phyloP scores from a whole-genome alignment of 2,113 vertebrate genomes.

The Dromiciops gliroides region DNA sequence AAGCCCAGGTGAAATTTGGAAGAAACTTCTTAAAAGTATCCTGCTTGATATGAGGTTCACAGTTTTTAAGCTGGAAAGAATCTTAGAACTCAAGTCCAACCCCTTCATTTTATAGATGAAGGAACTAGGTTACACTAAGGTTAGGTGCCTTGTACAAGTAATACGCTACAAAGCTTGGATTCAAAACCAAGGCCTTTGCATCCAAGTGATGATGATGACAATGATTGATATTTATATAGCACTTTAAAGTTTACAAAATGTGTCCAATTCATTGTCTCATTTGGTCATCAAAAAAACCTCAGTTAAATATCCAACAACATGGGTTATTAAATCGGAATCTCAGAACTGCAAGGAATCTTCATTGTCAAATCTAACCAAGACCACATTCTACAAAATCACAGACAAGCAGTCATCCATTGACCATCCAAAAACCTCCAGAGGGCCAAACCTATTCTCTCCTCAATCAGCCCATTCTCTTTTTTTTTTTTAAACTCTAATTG shows the following conservation, averaged over 20 bases:
- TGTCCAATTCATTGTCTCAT: background rate
- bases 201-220: background rate
- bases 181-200: background rate
- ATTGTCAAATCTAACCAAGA: background rate
- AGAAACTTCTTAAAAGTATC: constrained; percentile 18
- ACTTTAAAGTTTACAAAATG: background rate
- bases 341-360: background rate
- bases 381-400: background rate
- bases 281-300: background rate
- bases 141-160: background rate
- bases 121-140: background rate
- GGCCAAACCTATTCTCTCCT: background rate
- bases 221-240: background rate
- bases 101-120: background rate
- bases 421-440: background rate
- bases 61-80: background rate
- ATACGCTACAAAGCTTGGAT: background rate
- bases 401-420: background rate
- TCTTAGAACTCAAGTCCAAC: background rate
- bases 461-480: background rate
- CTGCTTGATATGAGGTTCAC: background rate
- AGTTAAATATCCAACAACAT: background rate
- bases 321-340: background rate
- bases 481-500: background rate
- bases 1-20: constrained; percentile 7